These are phyloP conservation scores for Enoplosus armatus DNA, from an alignment of 2,797 vertebrate genomes.

Conservation along the genomic window DNA sequence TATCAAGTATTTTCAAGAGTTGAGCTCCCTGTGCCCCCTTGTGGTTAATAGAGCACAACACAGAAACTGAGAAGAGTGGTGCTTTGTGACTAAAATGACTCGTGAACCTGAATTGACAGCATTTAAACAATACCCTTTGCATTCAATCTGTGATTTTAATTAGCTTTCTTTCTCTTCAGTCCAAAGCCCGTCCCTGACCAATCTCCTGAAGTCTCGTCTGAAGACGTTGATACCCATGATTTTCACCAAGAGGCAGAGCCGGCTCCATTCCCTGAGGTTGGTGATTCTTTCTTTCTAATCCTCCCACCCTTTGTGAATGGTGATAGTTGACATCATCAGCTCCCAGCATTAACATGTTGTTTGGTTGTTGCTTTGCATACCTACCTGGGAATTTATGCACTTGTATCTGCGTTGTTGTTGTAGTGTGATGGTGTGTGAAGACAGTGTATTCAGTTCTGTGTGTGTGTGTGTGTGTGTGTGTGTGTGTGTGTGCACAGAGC, in stretches of 20 bases:
- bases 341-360: conserved; percentile 5
- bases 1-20: not conserved
- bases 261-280: conserved; percentile 79
- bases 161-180: conserved; percentile 43
- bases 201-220: conserved; percentile 31
- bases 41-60: conserved; percentile 56
- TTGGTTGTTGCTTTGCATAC: conserved; percentile 13
- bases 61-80: not conserved
- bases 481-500: conserved; percentile 78
- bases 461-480: conserved; percentile 9
- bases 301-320: not conserved
- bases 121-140: not conserved
- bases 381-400: not conserved
- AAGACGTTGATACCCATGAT: conserved; percentile 35
- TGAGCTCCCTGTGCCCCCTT: conserved; percentile 61
- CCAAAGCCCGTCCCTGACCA: conserved; percentile 30
- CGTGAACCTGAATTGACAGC: not conserved
- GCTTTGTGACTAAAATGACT: not conserved
- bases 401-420: conserved; percentile 1
- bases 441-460: not conserved
- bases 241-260: conserved; percentile 37
- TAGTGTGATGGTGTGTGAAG: not conserved
- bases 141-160: not conserved
- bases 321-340: not conserved
- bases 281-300: conserved; percentile 28